These are phyloP conservation scores for Ornithoptera alexandrae DNA, from an alignment of 2,888 invertebrate genomes.

Conservation along the genomic window DNA sequence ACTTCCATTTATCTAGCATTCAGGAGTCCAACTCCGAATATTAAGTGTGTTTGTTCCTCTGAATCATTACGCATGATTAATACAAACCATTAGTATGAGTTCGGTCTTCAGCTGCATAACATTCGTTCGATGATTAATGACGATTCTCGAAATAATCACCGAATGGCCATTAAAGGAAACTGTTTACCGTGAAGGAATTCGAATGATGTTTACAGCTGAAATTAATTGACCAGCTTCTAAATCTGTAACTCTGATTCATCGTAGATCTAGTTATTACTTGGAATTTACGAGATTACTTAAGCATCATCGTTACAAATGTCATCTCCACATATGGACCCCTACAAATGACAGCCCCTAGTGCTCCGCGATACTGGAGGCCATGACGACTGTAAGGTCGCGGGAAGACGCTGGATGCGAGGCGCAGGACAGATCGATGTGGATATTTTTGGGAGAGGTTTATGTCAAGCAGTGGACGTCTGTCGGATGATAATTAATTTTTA, in stretches of 20 bases:
- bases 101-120: slow-evolving; percentile 38
- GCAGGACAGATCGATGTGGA: no score
- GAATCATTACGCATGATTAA: slow-evolving; percentile 50
- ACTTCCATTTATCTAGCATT: slow-evolving; percentile 6
- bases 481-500: no score
- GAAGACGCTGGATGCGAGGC: no score
- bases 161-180: slow-evolving; percentile 29
- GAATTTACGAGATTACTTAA: no score
- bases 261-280: neutral
- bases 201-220: slow-evolving; percentile 19
- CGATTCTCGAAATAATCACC: slow-evolving; percentile 38
- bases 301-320: no score
- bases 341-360: no score
- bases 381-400: no score
- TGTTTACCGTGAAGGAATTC: slow-evolving; percentile 27
- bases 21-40: slow-evolving; percentile 5
- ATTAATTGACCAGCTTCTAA: slow-evolving; percentile 18
- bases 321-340: no score
- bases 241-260: slow-evolving; percentile 11
- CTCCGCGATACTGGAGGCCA: no score
- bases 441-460: no score
- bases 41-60: slow-evolving; percentile 29
- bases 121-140: slow-evolving; percentile 43
- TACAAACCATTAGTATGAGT: slow-evolving; percentile 38
- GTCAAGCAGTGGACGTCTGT: no score